Base-by-base conservation (phyloP, 2,113 vertebrate species). In the Leucosticte australis region DNA sequence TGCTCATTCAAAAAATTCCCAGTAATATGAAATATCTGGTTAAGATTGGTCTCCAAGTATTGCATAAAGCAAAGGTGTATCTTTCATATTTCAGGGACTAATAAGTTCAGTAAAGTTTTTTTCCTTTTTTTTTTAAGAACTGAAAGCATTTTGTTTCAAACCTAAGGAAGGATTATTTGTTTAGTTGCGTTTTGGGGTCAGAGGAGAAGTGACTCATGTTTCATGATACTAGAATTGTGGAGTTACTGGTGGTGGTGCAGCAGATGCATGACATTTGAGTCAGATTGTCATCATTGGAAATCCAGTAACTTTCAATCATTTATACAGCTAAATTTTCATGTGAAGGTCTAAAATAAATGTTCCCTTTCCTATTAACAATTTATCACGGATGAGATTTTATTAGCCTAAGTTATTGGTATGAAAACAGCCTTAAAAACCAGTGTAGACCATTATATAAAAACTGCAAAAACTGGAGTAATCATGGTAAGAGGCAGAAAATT, bases 351-450 rank as follows among this genome's bases (percentile, higher is more conserved):
- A 63, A 80, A 26, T 50, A 79, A 79, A 16, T 5, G 13, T 79
- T 37, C 7, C 17, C 1, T 70, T 71, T 65, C 59, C 31, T 70
- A 5, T 46, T 80, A 73, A n/a, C 0, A 47, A 30, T 80, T 83
- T 44, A 50, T 1, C 6, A 47, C 2, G 1, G 4, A 11, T 76
- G 23, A 56, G 2, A 15, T 86, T 86, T 89, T 83, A 33, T 71
- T 91, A 50, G 11, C 9, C 33, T 53, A 57, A 57, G 10, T 37
- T 53, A 44, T 15, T 46, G 7, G 7, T 4, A 87, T 50, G 15
- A 57, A 71, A 68, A 4, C 3, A 59, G 2, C 3, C 2, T 52
- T 65, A 53, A 91, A 69, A 77, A 44, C 0, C 0, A 22, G 0
- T 64, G 17, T 56, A 79, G 16, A 7, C 7, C 3, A 16, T 60